Evolutionary conservation across 1,140 invertebrate genomes (phyloP), one percentile per base, ranked within the genome.

Genomic region (Lethocerus indicus): DNA sequence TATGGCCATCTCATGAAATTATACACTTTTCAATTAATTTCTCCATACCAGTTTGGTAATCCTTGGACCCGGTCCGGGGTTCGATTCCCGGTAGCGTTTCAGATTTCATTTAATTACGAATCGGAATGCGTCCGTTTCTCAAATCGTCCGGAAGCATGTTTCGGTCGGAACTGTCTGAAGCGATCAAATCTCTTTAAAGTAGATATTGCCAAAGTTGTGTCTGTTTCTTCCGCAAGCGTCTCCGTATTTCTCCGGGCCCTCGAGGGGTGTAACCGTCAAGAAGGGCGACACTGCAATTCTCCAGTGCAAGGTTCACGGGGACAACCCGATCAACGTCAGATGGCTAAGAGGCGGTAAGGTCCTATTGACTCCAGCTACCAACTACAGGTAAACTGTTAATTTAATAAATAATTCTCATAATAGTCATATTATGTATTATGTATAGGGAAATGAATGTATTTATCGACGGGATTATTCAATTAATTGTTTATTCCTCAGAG

Each of bases 301-400:
- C 40, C 74, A 79, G 45, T 89, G 85, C 60, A 75, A 83, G 57
- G 83, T 87, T 3, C 78, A 79, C 56, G 87, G 87, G 2, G 85
- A 90, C 63, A 79, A 80, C 59, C 86, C 85, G 39, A 75, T 90
- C 41, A 83, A 72, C 51, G 76, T 88, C 13, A 72, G 74, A 39
- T 88, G 85, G 85, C 64, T 79, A 52, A 70, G 75, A 55, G 71
- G 75, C 25, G 74, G 75, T 47, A 79, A 78, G 62, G 71, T 68
- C 29, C 76, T 78, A 58, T 61, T 81, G 37, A 79, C 75, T 64
- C 75, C 78, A 40, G 75, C 76, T 13, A 78, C 74, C 47, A 79
- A 81, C 65, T 76, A 76, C 61, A 69, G 73, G 73, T 75, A 64
- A n/a, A n/a, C 29, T 32, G n/a, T 32, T 32, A 32, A 32, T 9